These are phyloP conservation scores for Drosophila cardini DNA, from an alignment of 1,140 invertebrate genomes.

Conservation along the genomic window DNA sequence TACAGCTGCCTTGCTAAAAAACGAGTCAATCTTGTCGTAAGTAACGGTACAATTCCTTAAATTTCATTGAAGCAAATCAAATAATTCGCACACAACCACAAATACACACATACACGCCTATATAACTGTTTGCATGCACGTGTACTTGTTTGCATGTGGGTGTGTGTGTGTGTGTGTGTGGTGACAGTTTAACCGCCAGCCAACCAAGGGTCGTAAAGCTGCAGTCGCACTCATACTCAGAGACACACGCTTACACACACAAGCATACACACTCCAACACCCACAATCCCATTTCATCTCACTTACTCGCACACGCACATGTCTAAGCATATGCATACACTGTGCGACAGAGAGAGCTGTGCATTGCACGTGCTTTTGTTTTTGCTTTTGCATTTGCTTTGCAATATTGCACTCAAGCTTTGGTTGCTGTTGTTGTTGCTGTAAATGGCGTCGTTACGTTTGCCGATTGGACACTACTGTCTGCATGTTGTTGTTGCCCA, in stretches of 20 bases:
- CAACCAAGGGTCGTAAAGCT: constrained; percentile 47
- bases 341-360: constrained; percentile 27
- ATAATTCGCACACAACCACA: not conserved
- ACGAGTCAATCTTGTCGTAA: constrained; percentile 32
- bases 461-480: constrained; percentile 38
- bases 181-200: constrained; percentile 30
- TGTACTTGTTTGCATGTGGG: not conserved
- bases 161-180: constrained; percentile 7
- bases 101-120: not conserved
- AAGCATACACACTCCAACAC: constrained; percentile 16
- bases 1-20: constrained; percentile 28
- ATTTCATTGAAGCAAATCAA: constrained; percentile 3
- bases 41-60: constrained; percentile 7
- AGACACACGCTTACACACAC: constrained; percentile 8
- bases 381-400: constrained; percentile 31
- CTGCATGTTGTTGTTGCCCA: constrained; percentile 23
- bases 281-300: constrained; percentile 4
- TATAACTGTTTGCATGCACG: constrained; percentile 8
- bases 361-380: constrained; percentile 42
- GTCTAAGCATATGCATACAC: not conserved
- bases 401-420: constrained; percentile 43
- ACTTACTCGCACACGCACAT: constrained; percentile 1
- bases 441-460: constrained; percentile 25
- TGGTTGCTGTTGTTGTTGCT: constrained; percentile 23
- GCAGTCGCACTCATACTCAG: constrained; percentile 21